Conservation (phyloP, 2,888 invertebrate species). For the Metalampra italica region DNA sequence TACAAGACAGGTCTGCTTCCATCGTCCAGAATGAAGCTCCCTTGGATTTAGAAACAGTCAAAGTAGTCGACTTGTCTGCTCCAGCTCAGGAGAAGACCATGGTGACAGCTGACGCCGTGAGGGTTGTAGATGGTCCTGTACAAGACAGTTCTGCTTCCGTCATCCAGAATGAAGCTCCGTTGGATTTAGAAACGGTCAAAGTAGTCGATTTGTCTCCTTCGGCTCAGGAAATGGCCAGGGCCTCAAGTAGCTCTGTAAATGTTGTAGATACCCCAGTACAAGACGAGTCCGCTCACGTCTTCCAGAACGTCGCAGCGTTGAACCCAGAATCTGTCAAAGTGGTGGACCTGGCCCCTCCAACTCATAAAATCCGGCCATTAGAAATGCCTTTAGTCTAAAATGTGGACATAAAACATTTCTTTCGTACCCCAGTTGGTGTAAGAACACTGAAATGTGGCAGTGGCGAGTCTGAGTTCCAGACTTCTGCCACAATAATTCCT, state of each 20-base stretch:
- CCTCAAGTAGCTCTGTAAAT: background rate
- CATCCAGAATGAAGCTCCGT: constrained; percentile 7
- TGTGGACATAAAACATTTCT: too few relatives aligned
- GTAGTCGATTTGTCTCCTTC: constrained; percentile 14
- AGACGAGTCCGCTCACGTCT: background rate
- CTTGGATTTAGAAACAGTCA: constrained; percentile 10
- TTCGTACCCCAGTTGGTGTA: too few relatives aligned
- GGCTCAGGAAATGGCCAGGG: background rate
- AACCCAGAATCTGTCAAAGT: constrained; percentile 14
- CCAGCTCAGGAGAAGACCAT: background rate
- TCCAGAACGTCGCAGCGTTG: constrained; percentile 8
- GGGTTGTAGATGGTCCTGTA: background rate
- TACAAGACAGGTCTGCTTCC: background rate
- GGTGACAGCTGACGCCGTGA: background rate
- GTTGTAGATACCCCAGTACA: constrained; percentile 1
- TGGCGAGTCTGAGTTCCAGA: too few relatives aligned
- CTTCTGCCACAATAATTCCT: too few relatives aligned
- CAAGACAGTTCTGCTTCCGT: constrained; percentile 1
- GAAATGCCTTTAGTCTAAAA: background rate
- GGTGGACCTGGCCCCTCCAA: constrained; percentile 10
- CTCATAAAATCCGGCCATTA: too few relatives aligned
- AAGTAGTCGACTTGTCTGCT: constrained; percentile 14
- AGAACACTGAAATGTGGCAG: too few relatives aligned
- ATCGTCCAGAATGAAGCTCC: constrained; percentile 7
- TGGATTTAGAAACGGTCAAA: constrained; percentile 9